Percentiles rank a stretch among this genome's conserved stretches.
These are phyloP conservation scores for Cherax destructor DNA, from an alignment of 1,140 invertebrate species.

Conservation along the genomic window DNA sequence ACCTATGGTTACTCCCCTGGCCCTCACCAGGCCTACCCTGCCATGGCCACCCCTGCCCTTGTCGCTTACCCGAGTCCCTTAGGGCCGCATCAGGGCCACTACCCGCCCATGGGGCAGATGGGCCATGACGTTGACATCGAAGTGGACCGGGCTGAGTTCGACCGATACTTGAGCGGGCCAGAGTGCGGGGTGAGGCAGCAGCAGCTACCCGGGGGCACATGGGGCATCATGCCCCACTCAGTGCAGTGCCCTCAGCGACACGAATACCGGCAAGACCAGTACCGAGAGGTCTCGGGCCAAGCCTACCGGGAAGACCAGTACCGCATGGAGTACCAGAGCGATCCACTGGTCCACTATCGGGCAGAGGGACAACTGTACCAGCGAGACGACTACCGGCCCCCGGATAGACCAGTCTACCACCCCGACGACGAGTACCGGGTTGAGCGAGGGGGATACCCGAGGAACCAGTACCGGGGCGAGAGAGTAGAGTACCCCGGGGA, in stretches of 20 bases:
- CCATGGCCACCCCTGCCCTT: conserved; percentile 16
- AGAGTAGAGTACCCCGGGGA: conserved; percentile 36
- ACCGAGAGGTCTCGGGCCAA: conserved; percentile 18
- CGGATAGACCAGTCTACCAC: conserved; percentile 4
- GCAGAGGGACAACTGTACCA: conserved; percentile 13
- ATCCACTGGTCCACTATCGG: conserved; percentile 40
- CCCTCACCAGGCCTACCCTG: conserved; percentile 31
- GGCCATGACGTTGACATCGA: conserved; percentile 55
- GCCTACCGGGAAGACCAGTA: conserved; percentile 32
- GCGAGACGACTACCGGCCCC: conserved; percentile 7
- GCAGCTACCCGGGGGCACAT: neutral
- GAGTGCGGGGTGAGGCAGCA: conserved; percentile 34
- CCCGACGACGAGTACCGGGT: conserved; percentile 30
- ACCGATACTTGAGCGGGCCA: conserved; percentile 54
- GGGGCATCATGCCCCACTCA: conserved; percentile 24
- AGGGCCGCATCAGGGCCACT: conserved; percentile 53
- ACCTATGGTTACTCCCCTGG: conserved; percentile 44
- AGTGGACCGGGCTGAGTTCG: conserved; percentile 53
- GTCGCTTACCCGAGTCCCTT: conserved; percentile 2
- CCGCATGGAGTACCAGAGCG: conserved; percentile 29
- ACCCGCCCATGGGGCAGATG: conserved; percentile 33
- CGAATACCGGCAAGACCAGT: conserved; percentile 39
- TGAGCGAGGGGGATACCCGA: conserved; percentile 2
- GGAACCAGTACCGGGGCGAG: conserved; percentile 25
- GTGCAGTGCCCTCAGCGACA: conserved; percentile 34